These are phyloP conservation scores for Lasiurus borealis DNA, from an alignment of 2,113 vertebrate species.

Conservation along the genomic window DNA sequence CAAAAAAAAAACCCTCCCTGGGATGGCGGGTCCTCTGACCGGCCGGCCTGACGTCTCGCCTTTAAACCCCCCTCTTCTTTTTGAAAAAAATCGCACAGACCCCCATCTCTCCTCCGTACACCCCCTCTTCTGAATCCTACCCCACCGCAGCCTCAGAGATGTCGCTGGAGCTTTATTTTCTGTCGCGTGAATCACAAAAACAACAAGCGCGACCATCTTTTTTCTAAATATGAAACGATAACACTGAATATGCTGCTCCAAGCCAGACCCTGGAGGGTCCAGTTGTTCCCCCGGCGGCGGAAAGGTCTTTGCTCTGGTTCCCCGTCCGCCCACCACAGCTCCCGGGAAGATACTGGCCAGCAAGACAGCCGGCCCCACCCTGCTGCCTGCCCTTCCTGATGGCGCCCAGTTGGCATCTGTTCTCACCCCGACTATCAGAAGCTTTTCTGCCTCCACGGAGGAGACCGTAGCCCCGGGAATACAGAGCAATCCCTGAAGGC, in stretches of 20 bases:
- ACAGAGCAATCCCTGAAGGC: not conserved
- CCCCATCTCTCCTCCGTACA: not conserved
- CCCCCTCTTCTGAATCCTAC: not conserved
- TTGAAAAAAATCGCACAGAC: not conserved
- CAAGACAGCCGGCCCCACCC: not conserved
- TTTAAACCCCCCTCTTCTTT: not conserved
- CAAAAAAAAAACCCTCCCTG: not conserved
- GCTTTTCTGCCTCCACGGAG: not conserved
- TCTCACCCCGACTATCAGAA: not conserved
- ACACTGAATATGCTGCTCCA: conserved; percentile 18
- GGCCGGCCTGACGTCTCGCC: not conserved
- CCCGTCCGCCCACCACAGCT: not conserved
- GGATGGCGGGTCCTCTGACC: not conserved
- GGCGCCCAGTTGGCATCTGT: not conserved
- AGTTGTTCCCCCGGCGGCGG: not conserved
- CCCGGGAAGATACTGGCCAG: not conserved
- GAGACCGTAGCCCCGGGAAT: not conserved
- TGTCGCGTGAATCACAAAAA: conserved; percentile 27
- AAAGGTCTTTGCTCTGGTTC: not conserved
- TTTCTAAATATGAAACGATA: conserved; percentile 48
- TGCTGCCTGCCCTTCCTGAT: conserved; percentile 2
- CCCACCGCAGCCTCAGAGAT: not conserved
- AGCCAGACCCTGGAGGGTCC: not conserved
- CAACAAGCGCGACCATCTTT: not conserved
- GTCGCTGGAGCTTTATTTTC: not conserved